These are phyloP conservation scores for Rhinichthys osculus DNA, from an alignment of 2,797 vertebrate genomes.

Conservation along the genomic window DNA sequence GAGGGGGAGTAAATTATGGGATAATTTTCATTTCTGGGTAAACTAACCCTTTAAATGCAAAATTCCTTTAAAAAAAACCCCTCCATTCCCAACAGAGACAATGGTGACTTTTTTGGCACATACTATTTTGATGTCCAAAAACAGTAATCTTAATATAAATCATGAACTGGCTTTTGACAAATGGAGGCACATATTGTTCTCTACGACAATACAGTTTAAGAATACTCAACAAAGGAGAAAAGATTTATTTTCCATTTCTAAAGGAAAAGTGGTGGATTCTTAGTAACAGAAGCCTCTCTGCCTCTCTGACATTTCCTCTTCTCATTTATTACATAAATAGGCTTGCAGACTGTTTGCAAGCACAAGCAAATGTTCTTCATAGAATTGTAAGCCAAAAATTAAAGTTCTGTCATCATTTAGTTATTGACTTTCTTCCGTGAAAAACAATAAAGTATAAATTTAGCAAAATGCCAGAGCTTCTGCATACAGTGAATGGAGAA, in stretches of 20 bases:
- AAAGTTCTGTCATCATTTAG: not conserved
- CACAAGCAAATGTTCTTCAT: not conserved
- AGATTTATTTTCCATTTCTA: not conserved
- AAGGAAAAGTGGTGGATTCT: constrained; percentile 1
- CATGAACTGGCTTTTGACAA: not conserved
- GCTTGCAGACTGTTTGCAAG: not conserved
- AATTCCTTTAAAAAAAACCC: not conserved
- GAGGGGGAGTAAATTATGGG: too few species aligned
- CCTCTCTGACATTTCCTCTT: not conserved
- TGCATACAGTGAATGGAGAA: not conserved
- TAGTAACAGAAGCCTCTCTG: not conserved
- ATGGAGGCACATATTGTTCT: not conserved
- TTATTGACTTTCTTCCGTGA: not conserved
- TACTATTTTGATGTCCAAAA: not conserved
- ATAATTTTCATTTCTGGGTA: too few species aligned
- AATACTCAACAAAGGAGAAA: not conserved
- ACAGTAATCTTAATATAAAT: not conserved
- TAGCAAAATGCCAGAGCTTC: not conserved
- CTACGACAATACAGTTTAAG: not conserved
- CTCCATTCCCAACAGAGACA: not conserved
- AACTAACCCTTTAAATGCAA: too few species aligned
- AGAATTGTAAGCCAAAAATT: not conserved
- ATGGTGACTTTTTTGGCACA: not conserved
- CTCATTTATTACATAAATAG: constrained; percentile 21
- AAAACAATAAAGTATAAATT: not conserved